phyloP scores from a whole-genome alignment of 2,888 invertebrate genomes.

The Harpalus rubripes region DNA sequence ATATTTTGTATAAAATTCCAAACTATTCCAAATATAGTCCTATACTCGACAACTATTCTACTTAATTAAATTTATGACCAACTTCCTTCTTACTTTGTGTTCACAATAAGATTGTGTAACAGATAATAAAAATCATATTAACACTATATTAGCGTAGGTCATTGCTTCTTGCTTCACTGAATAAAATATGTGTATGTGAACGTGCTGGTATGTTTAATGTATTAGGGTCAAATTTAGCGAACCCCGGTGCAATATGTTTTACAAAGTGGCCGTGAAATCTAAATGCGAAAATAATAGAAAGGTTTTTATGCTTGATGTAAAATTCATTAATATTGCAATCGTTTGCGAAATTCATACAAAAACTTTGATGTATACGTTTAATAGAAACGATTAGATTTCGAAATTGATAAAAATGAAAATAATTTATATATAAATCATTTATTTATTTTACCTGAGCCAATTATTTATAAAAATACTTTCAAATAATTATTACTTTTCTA shows the following conservation, averaged over 20 bases:
- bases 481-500: too few relatives aligned
- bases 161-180: not conserved
- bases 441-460: not conserved
- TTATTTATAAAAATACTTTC: not conserved
- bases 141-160: not conserved
- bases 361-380: constrained; percentile 25
- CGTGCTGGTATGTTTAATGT: constrained; percentile 38
- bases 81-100: too few relatives aligned
- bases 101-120: too few relatives aligned
- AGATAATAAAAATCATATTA: not conserved
- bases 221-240: constrained; percentile 40
- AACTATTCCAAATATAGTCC: too few relatives aligned
- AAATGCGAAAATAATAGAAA: constrained; percentile 38
- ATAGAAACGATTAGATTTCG: not conserved
- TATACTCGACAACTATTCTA: too few relatives aligned
- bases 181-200: constrained; percentile 9
- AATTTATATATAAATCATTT: not conserved
- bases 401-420: not conserved
- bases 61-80: too few relatives aligned
- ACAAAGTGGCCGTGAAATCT: constrained; percentile 28
- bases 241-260: constrained; percentile 25
- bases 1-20: too few relatives aligned
- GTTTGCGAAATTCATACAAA: constrained; percentile 39
- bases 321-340: constrained; percentile 33
- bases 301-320: constrained; percentile 44